Evolutionary conservation across 2,888 invertebrate species (phyloP).

Genomic region (Drosophila meridiana): DNA sequence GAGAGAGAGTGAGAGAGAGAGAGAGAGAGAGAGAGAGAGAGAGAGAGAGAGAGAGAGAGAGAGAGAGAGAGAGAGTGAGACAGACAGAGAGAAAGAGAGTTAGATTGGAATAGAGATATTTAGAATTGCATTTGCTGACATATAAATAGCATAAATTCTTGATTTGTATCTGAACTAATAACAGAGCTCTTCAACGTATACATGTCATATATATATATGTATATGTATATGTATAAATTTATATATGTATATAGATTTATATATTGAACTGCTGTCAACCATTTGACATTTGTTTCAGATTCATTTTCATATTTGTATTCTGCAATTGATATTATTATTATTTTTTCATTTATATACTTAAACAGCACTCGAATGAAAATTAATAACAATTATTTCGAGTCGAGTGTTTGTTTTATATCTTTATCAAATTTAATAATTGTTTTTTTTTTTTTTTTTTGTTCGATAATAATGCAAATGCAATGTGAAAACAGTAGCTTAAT

Average conservation of each 20-base stretch:
- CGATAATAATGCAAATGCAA: neutral
- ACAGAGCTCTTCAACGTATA: neutral
- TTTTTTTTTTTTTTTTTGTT: too few relatives aligned
- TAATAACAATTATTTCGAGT: constrained; percentile 15
- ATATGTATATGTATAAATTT: neutral
- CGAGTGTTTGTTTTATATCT: neutral
- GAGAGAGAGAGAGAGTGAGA: neutral
- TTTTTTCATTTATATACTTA: neutral
- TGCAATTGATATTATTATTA: constrained; percentile 9
- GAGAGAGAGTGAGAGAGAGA: neutral
- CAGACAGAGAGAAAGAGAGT: neutral
- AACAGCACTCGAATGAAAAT: constrained; percentile 1
- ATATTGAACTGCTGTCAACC: constrained; percentile 17
- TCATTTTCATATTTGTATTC: constrained; percentile 8
- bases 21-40: neutral
- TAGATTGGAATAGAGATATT: neutral
- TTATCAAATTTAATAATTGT: neutral
- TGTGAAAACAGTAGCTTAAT: neutral
- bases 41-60: neutral
- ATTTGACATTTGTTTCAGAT: constrained; percentile 21
- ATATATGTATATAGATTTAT: neutral
- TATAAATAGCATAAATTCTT: constrained; percentile 17
- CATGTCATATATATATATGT: neutral
- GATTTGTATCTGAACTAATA: constrained; percentile 15
- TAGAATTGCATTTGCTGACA: constrained; percentile 14